These are phyloP conservation scores for Drosophila rubida DNA, from an alignment of 2,888 invertebrate species.

Conservation along the genomic window DNA sequence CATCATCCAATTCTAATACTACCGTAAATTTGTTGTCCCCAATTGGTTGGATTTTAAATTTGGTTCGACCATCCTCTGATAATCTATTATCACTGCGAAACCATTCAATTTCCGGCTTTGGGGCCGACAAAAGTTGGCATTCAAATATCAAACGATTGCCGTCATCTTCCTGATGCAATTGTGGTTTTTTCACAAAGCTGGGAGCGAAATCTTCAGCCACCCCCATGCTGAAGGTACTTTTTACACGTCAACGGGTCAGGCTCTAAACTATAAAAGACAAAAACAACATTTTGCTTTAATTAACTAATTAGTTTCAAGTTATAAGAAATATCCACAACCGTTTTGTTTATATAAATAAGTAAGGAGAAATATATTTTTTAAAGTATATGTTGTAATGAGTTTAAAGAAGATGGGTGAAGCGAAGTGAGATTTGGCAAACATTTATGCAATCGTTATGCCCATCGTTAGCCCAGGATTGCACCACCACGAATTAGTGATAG, in stretches of 20 bases:
- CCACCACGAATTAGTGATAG: no score
- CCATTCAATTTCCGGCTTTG: slow-evolving; percentile 96
- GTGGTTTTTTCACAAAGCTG: slow-evolving; percentile 99
- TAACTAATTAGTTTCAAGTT: no score
- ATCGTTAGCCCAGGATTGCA: no score
- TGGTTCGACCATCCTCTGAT: slow-evolving; percentile 93
- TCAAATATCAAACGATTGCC: slow-evolving; percentile 97
- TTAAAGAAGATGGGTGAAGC: no score
- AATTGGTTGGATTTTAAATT: slow-evolving; percentile 94
- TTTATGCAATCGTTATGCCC: no score
- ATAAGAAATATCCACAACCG: no score
- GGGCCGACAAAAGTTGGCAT: slow-evolving; percentile 94
- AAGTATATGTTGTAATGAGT: no score
- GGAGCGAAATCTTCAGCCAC: slow-evolving; percentile 96
- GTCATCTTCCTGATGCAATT: slow-evolving; percentile 97
- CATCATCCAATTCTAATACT: slow-evolving; percentile 97
- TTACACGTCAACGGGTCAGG: slow-evolving; percentile 55
- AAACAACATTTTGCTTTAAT: no score
- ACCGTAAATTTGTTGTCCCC: slow-evolving; percentile 94
- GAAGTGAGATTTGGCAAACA: no score
- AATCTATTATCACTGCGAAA: slow-evolving; percentile 94
- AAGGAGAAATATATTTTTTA: no score
- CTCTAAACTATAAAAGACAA: no score
- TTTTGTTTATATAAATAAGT: no score
- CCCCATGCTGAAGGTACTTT: slow-evolving; percentile 82